phyloP scores from a whole-genome alignment of 2,797 vertebrate genomes.

The Danio kyathit region DNA sequence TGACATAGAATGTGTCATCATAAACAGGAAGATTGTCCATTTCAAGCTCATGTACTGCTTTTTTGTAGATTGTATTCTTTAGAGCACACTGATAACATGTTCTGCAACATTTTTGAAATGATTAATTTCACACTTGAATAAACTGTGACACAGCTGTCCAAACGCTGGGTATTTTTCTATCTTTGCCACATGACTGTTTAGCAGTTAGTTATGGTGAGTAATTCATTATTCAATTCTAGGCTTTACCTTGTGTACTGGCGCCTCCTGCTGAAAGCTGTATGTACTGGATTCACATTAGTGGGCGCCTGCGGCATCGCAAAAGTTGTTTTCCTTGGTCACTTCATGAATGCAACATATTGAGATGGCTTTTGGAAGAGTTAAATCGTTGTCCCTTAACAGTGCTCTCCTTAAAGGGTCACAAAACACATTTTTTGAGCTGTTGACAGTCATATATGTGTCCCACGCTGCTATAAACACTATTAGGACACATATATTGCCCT shows the following conservation, averaged over 20 bases:
- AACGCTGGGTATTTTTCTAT: conserved; percentile 49
- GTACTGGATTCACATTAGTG: neutral
- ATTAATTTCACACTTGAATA: conserved; percentile 55
- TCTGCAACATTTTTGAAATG: conserved; percentile 54
- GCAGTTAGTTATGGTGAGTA: conserved; percentile 36
- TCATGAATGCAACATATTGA: conserved; percentile 40
- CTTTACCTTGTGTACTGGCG: too few species aligned
- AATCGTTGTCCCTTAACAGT: conserved; percentile 26
- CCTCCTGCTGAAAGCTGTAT: neutral
- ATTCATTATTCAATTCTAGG: neutral
- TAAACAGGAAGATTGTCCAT: neutral
- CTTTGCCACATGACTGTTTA: conserved; percentile 32
- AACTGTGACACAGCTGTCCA: conserved; percentile 53
- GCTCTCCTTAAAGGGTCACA: too few species aligned
- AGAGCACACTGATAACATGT: neutral
- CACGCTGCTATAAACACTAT: too few species aligned
- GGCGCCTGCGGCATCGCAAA: neutral
- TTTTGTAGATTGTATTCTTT: neutral
- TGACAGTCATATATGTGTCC: too few species aligned
- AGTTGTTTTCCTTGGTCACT: conserved; percentile 45
- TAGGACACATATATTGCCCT: too few species aligned
- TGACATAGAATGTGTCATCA: conserved; percentile 41
- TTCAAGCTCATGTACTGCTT: conserved; percentile 24
- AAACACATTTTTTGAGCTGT: too few species aligned
- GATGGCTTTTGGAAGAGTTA: conserved; percentile 50